phyloP scores from a whole-genome alignment of 1,140 invertebrate genomes.

The Orius insidiosus region DNA sequence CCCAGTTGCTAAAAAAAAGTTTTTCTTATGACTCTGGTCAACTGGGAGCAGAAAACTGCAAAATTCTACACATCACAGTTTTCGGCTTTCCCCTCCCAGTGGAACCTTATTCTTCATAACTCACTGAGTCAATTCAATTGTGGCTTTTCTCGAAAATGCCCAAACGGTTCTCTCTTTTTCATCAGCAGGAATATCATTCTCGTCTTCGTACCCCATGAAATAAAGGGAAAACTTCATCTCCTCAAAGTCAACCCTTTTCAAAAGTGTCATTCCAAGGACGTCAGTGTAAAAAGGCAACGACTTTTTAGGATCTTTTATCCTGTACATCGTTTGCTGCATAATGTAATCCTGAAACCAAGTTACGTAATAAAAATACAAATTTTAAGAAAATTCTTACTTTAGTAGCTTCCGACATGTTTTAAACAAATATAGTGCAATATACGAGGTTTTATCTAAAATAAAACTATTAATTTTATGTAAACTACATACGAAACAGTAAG shows the following conservation, averaged over 20 bases:
- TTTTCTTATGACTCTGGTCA: too few species aligned
- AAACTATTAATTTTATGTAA: too few species aligned
- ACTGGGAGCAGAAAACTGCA: too few species aligned
- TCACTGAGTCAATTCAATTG: conserved; percentile 84
- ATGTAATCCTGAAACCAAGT: conserved; percentile 63
- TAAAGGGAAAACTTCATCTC: conserved; percentile 80
- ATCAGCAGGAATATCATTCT: conserved; percentile 53
- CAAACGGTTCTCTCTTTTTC: conserved; percentile 47
- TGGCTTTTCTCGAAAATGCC: conserved; percentile 70
- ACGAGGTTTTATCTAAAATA: too few species aligned
- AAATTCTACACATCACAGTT: too few species aligned
- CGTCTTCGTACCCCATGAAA: conserved; percentile 84
- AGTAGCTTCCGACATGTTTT: too few species aligned
- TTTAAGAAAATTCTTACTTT: too few species aligned
- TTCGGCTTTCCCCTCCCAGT: too few species aligned
- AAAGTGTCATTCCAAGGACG: conserved; percentile 75
- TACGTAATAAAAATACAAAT: not conserved
- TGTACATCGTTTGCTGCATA: conserved; percentile 91
- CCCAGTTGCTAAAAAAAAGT: conserved; percentile 73
- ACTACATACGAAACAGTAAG: too few species aligned
- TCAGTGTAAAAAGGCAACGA: conserved; percentile 77
- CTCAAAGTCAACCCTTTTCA: conserved; percentile 78
- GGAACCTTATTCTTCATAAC: conserved; percentile 22
- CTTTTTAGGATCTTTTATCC: conserved; percentile 77
- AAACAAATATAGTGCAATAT: too few species aligned